Evolutionary conservation across 2,113 vertebrate species (phyloP).

Genomic region (Apteryx mantelli): DNA sequence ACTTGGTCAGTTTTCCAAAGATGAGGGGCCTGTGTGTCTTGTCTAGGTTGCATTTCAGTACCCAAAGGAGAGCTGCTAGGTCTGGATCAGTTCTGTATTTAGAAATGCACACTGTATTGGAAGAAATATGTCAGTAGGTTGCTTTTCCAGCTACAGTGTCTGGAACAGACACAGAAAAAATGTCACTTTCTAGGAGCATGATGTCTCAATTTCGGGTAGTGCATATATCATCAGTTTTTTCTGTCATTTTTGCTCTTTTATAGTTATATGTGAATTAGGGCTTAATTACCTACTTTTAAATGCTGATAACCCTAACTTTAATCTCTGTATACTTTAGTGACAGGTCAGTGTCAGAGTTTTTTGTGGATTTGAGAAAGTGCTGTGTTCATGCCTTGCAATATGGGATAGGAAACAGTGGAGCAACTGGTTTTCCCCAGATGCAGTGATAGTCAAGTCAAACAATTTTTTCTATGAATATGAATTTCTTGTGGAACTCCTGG

Average conservation of each 20-base stretch:
- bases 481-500: background rate
- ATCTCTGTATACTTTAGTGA: background rate
- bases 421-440: background rate
- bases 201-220: background rate
- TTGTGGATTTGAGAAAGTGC: background rate
- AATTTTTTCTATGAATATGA: background rate
- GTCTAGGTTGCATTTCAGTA: background rate
- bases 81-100: background rate
- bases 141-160: background rate
- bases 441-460: background rate
- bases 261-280: background rate
- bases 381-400: background rate
- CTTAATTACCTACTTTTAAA: background rate
- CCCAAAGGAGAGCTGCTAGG: background rate
- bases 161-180: background rate
- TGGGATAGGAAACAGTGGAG: background rate
- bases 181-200: background rate
- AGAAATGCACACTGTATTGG: background rate
- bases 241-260: background rate
- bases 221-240: background rate
- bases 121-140: background rate
- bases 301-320: background rate
- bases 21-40: background rate
- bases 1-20: background rate
- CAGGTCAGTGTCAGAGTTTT: background rate